phyloP scores from a whole-genome alignment of 2,888 invertebrate species.

The Cylloceria caligata region DNA sequence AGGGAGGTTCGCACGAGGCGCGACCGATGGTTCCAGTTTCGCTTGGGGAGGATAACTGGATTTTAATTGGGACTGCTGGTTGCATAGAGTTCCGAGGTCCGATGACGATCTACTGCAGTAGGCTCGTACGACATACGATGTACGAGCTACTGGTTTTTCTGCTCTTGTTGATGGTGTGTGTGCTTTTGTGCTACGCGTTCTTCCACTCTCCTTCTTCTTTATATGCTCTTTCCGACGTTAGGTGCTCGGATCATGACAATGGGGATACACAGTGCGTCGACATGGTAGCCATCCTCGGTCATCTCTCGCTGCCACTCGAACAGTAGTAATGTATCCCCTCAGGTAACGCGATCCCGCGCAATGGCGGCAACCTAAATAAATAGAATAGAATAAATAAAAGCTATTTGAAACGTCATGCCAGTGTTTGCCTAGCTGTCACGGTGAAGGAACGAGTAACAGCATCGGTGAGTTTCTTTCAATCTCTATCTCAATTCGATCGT shows the following conservation, averaged over 20 bases:
- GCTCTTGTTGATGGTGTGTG: slow-evolving; percentile 30
- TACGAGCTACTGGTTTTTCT: background rate
- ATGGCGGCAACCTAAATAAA: slow-evolving; percentile 82
- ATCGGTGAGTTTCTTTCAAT: slow-evolving; percentile 53
- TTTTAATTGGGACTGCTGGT: slow-evolving; percentile 68
- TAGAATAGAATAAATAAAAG: slow-evolving; percentile 83
- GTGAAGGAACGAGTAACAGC: slow-evolving; percentile 69
- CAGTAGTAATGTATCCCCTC: slow-evolving; percentile 69
- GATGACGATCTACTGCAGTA: slow-evolving; percentile 51
- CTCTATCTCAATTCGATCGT: slow-evolving; percentile 42
- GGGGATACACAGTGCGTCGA: slow-evolving; percentile 47
- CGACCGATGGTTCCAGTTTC: slow-evolving; percentile 58
- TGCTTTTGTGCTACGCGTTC: no score
- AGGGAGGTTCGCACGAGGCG: slow-evolving; percentile 54
- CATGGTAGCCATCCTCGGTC: slow-evolving; percentile 55
- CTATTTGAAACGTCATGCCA: slow-evolving; percentile 81
- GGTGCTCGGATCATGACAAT: slow-evolving; percentile 63
- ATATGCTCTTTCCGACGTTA: slow-evolving; percentile 51
- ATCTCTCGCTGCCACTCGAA: slow-evolving; percentile 61
- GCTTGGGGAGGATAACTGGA: slow-evolving; percentile 67
- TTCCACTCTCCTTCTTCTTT: no score
- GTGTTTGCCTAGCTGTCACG: slow-evolving; percentile 83
- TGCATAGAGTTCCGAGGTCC: slow-evolving; percentile 39
- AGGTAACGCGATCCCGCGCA: slow-evolving; percentile 81
- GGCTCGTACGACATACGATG: background rate